Percentiles rank a stretch among this genome's conserved stretches.
Evolutionary conservation across 1,140 invertebrate species (phyloP).

Genomic region (Vollenhovia emeryi): DNA sequence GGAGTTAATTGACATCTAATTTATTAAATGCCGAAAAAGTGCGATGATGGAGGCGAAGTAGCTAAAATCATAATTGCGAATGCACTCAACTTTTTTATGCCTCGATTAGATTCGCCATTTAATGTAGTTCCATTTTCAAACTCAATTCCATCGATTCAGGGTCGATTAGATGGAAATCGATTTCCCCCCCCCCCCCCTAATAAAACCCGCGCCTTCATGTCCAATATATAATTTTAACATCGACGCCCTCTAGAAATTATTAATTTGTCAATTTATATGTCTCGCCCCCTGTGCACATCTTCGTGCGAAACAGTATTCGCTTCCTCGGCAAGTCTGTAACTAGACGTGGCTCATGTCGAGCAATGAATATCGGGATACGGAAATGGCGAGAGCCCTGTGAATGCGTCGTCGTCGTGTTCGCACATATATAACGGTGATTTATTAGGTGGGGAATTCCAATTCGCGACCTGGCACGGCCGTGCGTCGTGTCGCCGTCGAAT

Average conservation of each 20-base stretch:
- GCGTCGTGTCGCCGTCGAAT: conserved; percentile 43
- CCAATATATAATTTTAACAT: not conserved
- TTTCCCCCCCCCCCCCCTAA: not conserved
- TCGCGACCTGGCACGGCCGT: conserved; percentile 65
- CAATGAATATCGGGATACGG: conserved; percentile 40
- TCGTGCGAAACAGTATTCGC: conserved; percentile 63
- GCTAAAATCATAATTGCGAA: conserved; percentile 36
- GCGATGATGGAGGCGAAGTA: conserved; percentile 21
- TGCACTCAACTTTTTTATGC: conserved; percentile 44
- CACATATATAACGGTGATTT: conserved; percentile 74
- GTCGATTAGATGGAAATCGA: not conserved
- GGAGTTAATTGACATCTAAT: conserved; percentile 29
- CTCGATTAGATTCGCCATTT: conserved; percentile 25
- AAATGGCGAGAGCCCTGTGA: conserved; percentile 28
- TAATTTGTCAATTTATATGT: not conserved
- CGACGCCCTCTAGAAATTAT: not conserved
- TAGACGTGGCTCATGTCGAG: conserved; percentile 21
- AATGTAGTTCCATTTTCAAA: not conserved
- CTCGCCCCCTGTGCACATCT: not conserved
- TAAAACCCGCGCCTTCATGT: not conserved
- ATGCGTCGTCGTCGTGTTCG: conserved; percentile 35
- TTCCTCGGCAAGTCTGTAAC: conserved; percentile 44
- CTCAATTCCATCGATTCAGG: not conserved
- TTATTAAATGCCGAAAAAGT: conserved; percentile 48
- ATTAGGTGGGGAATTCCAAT: conserved; percentile 75